Evolutionary conservation across 2,888 invertebrate genomes (phyloP), one percentile per base, ranked within the genome.

Genomic region (Osedax frankpressi): DNA sequence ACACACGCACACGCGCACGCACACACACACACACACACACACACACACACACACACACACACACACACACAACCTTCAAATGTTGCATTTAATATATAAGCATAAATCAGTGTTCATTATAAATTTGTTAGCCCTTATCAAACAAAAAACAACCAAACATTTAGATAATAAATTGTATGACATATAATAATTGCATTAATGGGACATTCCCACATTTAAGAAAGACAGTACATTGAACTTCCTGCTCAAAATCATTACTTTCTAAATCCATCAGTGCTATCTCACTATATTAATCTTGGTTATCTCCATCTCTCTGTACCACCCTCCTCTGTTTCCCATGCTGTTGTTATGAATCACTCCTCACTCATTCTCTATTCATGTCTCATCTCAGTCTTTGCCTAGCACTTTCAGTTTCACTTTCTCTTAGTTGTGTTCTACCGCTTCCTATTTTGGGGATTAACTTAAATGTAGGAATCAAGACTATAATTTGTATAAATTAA

Each of bases 1-100:
- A 3, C 62, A 62, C 62, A 62, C 62, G 26, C 6, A 62, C 2
- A 62, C 62, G 26, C 62, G 26, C 62, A 62, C 62, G 26, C 62
- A 62, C 62, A 62, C 62, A 62, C 62, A 62, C 62, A 62, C 1
- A 62, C 1, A 62, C 62, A 62, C 62, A 62, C 62, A 62, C 62
- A 62, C 62, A 62, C 62, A 3, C 62, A 3, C 62, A 3, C 62
- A 62, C 62, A 62, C 3, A 3, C 62, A 62, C 3, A 62, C 62
- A 62, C 62, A 62, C 62, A 62, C 62, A 62, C 62, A 1, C 59
- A 59, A 19, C 14, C 59, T n/a, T 59, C 59, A 59, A n/a, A 14
- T 59, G 14, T 14, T 1, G 19, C 14, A 59, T 14, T 19, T 59
- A 59, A 59, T 19, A 59, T n/a, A 59, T 19, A 59, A 14, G n/a